Evolutionary conservation across 2,113 vertebrate species (phyloP).

Genomic region (Pituophis catenifer): DNA sequence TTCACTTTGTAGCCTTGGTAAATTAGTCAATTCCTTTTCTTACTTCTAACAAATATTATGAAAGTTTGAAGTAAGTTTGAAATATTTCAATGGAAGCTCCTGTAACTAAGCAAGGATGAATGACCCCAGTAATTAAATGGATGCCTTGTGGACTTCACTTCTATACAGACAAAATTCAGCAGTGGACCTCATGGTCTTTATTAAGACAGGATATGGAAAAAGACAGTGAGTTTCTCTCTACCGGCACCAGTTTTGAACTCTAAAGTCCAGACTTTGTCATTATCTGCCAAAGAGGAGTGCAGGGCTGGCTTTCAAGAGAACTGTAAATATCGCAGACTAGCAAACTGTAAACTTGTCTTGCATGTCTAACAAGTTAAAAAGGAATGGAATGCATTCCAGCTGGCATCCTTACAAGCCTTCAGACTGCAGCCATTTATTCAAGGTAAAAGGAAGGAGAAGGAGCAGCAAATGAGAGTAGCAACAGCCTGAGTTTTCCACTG

Average conservation of each 20-base stretch:
- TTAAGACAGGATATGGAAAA: not conserved
- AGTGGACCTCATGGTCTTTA: not conserved
- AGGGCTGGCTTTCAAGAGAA: conserved; percentile 10
- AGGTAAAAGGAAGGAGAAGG: conserved; percentile 8
- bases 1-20: conserved; percentile 17
- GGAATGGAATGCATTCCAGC: conserved; percentile 26
- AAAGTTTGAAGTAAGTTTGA: not conserved
- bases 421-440: conserved; percentile 15
- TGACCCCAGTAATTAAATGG: not conserved
- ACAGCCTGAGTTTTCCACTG: conserved; percentile 27
- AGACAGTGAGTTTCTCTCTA: not conserved
- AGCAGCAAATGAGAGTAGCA: not conserved
- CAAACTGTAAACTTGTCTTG: conserved; percentile 31
- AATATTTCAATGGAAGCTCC: conserved; percentile 9
- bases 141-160: not conserved
- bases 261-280: conserved; percentile 10
- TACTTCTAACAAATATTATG: conserved; percentile 1
- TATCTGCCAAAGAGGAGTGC: rapidly evolving
- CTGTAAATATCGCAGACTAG: conserved; percentile 17
- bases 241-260: not conserved
- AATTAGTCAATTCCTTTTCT: not conserved
- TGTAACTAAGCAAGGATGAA: not conserved
- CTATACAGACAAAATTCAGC: conserved; percentile 1
- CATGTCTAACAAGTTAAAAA: conserved; percentile 21
- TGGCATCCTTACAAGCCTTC: conserved; percentile 24